These are phyloP conservation scores for Phalanger gymnotis DNA, from an alignment of 2,797 vertebrate genomes.

Conservation along the genomic window DNA sequence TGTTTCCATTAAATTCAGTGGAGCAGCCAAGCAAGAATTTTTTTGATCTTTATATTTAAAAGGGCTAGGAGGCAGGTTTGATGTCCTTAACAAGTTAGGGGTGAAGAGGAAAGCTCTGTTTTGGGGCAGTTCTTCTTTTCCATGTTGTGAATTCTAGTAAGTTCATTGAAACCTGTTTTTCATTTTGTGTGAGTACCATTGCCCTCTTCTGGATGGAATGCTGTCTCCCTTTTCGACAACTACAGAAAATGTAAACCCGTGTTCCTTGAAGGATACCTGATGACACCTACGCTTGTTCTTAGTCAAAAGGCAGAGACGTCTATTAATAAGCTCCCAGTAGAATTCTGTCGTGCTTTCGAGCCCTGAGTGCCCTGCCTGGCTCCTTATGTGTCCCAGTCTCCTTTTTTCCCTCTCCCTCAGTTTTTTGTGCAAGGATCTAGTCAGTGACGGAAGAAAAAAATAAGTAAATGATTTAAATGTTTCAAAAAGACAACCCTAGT, in stretches of 20 bases:
- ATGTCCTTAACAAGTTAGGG: not conserved
- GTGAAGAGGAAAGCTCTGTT: not conserved
- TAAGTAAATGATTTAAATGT: not conserved
- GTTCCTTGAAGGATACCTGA: not conserved
- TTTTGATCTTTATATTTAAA: conserved; percentile 10
- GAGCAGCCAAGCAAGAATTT: conserved; percentile 1
- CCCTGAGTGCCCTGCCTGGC: not conserved
- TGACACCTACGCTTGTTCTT: not conserved
- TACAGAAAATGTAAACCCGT: not conserved
- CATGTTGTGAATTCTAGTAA: not conserved
- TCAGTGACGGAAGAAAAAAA: conserved; percentile 40
- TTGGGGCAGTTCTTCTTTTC: not conserved
- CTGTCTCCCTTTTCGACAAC: not conserved
- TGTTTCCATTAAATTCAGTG: conserved; percentile 40
- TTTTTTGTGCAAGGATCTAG: conserved; percentile 41
- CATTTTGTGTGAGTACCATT: not conserved
- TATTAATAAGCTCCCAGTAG: not conserved
- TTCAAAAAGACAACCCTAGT: not conserved
- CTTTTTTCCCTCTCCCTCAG: not conserved
- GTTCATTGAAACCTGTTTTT: not conserved
- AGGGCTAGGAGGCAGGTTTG: not conserved
- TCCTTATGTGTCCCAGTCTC: not conserved
- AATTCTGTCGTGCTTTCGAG: not conserved
- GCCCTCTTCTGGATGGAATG: not conserved
- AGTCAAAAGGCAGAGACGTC: not conserved